Evolutionary conservation across 2,797 vertebrate genomes (phyloP).

Genomic region (Eulemur coronatus): DNA sequence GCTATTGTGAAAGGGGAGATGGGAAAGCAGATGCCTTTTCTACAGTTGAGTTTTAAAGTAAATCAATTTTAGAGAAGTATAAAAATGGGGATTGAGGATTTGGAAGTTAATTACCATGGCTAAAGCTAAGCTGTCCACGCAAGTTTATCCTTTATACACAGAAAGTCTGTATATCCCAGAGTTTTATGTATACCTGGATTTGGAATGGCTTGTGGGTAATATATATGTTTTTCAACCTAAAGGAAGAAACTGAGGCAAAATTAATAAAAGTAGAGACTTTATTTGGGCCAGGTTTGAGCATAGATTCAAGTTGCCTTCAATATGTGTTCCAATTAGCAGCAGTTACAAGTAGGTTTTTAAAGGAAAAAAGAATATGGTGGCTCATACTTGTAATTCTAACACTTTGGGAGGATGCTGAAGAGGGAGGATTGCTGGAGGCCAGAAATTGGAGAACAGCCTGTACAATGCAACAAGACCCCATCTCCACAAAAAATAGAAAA

Average conservation of each 20-base stretch:
- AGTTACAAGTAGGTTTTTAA: not conserved
- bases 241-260: not conserved
- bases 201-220: not conserved
- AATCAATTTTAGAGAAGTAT: not conserved
- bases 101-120: not conserved
- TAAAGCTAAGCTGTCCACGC: not conserved
- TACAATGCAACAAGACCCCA: too few species aligned
- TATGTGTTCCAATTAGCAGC: not conserved
- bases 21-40: not conserved
- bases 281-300: not conserved
- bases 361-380: not conserved
- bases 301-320: not conserved
- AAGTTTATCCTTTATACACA: not conserved
- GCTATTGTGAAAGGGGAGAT: not conserved
- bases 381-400: too few species aligned
- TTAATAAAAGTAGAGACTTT: not conserved
- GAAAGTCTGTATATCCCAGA: not conserved
- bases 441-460: too few species aligned
- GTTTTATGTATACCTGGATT: not conserved
- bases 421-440: too few species aligned
- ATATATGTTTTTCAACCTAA: not conserved
- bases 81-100: not conserved
- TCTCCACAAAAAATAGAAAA: too few species aligned
- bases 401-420: too few species aligned
- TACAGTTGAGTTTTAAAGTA: not conserved